A percentile compares a stretch with the other conserved stretches of the same genome.
Conservation (phyloP, 1,140 invertebrate genomes). For the Drosophila jambulina region DNA sequence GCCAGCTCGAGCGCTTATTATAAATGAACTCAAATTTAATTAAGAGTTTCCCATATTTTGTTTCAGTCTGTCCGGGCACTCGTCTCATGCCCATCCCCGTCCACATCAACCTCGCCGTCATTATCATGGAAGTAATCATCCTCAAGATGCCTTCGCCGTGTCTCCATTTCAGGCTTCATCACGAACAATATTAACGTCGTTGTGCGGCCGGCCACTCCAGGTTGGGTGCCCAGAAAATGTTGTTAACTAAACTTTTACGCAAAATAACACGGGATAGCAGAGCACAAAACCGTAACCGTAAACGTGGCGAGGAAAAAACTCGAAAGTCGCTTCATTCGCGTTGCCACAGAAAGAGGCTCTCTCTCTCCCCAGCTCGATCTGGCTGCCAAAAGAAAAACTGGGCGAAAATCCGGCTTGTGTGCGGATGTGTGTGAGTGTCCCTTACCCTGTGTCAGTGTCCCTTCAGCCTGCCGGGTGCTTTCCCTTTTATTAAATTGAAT, state of each 20-base stretch:
- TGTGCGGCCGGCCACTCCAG: conserved; percentile 54
- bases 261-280: conserved; percentile 33
- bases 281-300: conserved; percentile 33
- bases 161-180: conserved; percentile 66
- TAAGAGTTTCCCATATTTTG: conserved; percentile 75
- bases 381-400: conserved; percentile 34
- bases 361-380: conserved; percentile 12
- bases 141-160: conserved; percentile 33
- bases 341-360: conserved; percentile 65
- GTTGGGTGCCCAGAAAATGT: conserved; percentile 51
- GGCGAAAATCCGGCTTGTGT: conserved; percentile 22
- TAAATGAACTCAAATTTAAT: conserved; percentile 83
- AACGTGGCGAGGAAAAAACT: conserved; percentile 33
- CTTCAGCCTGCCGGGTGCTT: conserved; percentile 43
- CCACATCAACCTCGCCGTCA: conserved; percentile 20
- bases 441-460: conserved; percentile 14
- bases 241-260: conserved; percentile 72
- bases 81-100: conserved; percentile 23
- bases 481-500: conserved; percentile 71
- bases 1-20: conserved; percentile 56
- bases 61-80: conserved; percentile 55
- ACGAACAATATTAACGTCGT: conserved; percentile 77
- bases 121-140: conserved; percentile 13
- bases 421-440: neutral
- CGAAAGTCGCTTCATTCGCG: conserved; percentile 50